Evolutionary conservation across 2,888 invertebrate species (phyloP).

Genomic region (Drosophila hamatofila): DNA sequence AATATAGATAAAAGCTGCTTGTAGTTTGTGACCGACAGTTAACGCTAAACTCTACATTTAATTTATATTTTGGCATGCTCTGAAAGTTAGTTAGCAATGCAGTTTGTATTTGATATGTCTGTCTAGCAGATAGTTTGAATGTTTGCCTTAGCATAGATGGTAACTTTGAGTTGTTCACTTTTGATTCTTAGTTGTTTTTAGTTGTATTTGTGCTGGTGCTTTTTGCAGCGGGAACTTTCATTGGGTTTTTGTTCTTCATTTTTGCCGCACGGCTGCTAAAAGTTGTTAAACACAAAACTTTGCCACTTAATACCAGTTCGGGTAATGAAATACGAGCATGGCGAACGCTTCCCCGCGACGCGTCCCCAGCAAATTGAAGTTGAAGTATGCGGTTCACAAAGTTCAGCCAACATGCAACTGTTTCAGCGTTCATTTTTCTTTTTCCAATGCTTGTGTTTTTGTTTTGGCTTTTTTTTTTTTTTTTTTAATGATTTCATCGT

Average conservation of each 20-base stretch:
- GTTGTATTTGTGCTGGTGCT: slow-evolving; percentile 26
- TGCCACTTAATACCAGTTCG: slow-evolving; percentile 80
- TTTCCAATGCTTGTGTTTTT: not conserved
- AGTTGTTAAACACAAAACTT: slow-evolving; percentile 80
- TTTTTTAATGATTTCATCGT: slow-evolving; percentile 41
- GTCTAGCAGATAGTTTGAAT: not conserved
- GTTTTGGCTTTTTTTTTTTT: not conserved
- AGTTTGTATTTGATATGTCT: not conserved
- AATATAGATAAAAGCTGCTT: not conserved
- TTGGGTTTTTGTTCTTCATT: slow-evolving; percentile 61
- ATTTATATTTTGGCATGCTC: no score
- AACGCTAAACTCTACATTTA: no score
- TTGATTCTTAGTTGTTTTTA: slow-evolving; percentile 3
- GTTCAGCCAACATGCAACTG: slow-evolving; percentile 72
- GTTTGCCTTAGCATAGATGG: not conserved
- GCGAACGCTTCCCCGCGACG: slow-evolving; percentile 23
- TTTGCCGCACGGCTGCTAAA: slow-evolving; percentile 72
- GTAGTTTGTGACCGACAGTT: not conserved
- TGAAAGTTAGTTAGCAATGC: not conserved
- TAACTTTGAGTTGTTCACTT: not conserved
- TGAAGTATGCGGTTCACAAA: slow-evolving; percentile 75
- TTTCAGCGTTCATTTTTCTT: slow-evolving; percentile 31
- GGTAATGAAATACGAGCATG: slow-evolving; percentile 78
- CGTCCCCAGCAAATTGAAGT: slow-evolving; percentile 67
- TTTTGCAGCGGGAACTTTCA: slow-evolving; percentile 55